phyloP scores from a whole-genome alignment of 2,888 invertebrate genomes.

The Acanthosepion pharaonis region DNA sequence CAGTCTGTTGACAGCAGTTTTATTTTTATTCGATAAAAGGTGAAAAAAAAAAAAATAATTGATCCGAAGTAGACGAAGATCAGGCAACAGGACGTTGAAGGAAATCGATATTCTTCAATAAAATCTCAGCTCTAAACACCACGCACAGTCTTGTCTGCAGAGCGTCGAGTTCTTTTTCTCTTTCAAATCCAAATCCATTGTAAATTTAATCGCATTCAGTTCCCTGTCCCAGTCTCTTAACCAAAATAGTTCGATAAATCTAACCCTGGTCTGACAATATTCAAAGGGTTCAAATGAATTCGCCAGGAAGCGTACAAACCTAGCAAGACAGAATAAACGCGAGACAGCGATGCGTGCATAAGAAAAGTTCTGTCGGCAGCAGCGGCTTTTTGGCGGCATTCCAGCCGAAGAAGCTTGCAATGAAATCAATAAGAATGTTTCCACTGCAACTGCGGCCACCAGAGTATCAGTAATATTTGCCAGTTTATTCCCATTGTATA shows the following conservation, averaged over 20 bases:
- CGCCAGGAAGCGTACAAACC: neutral
- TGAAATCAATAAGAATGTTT: constrained; percentile 1
- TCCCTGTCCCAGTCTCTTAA: neutral
- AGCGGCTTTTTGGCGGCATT: neutral
- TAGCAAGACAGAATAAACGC: neutral
- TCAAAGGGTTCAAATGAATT: neutral
- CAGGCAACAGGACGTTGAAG: neutral
- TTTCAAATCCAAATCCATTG: neutral
- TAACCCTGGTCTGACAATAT: neutral
- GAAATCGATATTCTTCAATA: neutral
- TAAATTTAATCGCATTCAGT: neutral
- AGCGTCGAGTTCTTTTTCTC: neutral
- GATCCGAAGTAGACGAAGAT: too few species aligned
- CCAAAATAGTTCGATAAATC: neutral
- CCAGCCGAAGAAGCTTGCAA: neutral
- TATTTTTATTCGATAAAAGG: neutral
- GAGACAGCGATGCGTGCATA: neutral
- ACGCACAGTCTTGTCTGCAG: neutral
- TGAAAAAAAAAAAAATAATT: neutral
- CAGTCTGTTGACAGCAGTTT: neutral
- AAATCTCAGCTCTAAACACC: neutral
- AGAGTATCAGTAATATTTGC: neutral
- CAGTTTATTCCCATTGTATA: constrained; percentile 33
- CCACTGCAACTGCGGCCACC: neutral
- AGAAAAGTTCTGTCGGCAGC: constrained; percentile 20